phyloP scores from a whole-genome alignment of 2,113 vertebrate genomes.

The Micronycteris hirsuta region DNA sequence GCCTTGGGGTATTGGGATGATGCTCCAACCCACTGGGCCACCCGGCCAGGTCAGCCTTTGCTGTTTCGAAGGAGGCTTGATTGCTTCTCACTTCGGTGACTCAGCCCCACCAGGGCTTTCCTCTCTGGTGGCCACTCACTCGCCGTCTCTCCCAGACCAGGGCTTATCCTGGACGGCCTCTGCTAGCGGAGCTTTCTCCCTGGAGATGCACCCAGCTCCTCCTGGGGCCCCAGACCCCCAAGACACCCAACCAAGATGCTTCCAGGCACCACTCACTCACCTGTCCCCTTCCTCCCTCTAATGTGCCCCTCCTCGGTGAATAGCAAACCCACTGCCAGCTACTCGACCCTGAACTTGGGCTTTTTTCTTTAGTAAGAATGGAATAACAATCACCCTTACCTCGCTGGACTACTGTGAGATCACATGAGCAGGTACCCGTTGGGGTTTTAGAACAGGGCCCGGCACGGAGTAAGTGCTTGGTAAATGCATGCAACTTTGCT shows the following conservation, averaged over 20 bases:
- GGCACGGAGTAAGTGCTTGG: background rate
- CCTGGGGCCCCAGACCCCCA: background rate
- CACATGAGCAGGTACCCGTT: no score
- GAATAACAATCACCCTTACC: no score
- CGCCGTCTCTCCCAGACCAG: background rate
- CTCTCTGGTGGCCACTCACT: background rate
- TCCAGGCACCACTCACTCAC: background rate
- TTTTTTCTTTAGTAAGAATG: background rate
- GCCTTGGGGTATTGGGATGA: no score
- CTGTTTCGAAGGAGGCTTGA: no score
- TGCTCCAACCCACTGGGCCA: no score
- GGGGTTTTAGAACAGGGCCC: background rate
- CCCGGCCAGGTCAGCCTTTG: no score
- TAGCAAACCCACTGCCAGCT: background rate
- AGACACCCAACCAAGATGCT: background rate
- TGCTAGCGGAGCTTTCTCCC: background rate
- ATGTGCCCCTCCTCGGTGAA: background rate
- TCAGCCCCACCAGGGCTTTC: no score
- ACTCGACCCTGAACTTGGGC: background rate
- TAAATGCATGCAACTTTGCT: background rate
- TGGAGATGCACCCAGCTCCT: background rate
- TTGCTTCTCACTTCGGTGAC: fast-evolving
- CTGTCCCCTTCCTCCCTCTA: background rate
- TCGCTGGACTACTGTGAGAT: background rate
- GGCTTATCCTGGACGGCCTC: background rate